phyloP scores from a whole-genome alignment of 1,140 invertebrate genomes.

The Zaprionus capensis region DNA sequence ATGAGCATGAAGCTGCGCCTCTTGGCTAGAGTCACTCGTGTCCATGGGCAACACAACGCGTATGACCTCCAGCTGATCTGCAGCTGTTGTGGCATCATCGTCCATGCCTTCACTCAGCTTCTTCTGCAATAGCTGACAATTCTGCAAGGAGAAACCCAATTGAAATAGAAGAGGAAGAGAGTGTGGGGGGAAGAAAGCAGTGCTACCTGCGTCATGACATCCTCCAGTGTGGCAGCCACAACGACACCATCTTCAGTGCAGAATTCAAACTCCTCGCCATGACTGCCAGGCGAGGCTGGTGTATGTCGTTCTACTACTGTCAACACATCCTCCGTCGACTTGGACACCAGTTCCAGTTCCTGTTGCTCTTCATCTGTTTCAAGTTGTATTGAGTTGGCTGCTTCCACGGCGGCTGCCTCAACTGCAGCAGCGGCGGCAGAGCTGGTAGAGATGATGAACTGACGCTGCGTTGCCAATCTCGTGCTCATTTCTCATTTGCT shows the following conservation, averaged over 20 bases:
- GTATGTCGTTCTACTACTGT: slow-evolving; percentile 54
- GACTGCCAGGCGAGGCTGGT: slow-evolving; percentile 20
- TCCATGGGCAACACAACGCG: slow-evolving; percentile 81
- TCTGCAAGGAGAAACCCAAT: slow-evolving; percentile 49
- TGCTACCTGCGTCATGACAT: slow-evolving; percentile 77
- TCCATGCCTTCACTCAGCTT: slow-evolving; percentile 53
- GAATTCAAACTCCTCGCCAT: slow-evolving; percentile 65
- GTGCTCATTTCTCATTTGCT: slow-evolving; percentile 81
- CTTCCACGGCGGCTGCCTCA: slow-evolving; percentile 31
- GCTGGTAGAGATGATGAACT: slow-evolving; percentile 77
- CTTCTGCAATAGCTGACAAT: slow-evolving; percentile 70
- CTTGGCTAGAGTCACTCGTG: slow-evolving; percentile 76
- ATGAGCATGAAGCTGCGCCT: slow-evolving; percentile 63
- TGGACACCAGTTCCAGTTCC: slow-evolving; percentile 34
- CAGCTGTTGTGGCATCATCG: slow-evolving; percentile 43
- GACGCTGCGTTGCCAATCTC: slow-evolving; percentile 74
- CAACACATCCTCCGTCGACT: slow-evolving; percentile 38
- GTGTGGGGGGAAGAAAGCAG: neutral
- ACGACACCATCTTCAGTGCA: slow-evolving; percentile 74
- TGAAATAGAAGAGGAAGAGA: slow-evolving; percentile 9
- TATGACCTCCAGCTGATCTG: slow-evolving; percentile 70
- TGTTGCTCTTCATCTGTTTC: slow-evolving; percentile 50
- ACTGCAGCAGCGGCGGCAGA: slow-evolving; percentile 28
- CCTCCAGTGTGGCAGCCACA: slow-evolving; percentile 74
- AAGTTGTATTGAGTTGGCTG: slow-evolving; percentile 48